Evolutionary conservation across 2,797 vertebrate genomes (phyloP).

Genomic region (Neosilurus mollespiculum): DNA sequence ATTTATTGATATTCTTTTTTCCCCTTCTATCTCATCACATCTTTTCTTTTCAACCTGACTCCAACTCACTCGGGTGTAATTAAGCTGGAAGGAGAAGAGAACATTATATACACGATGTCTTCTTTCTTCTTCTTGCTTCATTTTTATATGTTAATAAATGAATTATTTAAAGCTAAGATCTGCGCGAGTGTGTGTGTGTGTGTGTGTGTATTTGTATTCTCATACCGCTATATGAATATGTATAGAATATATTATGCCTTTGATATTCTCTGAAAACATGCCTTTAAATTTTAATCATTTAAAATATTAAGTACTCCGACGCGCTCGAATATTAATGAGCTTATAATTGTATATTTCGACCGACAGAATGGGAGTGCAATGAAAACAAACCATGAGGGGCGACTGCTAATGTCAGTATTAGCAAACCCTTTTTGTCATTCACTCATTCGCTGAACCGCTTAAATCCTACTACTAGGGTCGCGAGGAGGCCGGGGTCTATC

Average conservation of each 20-base stretch:
- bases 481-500: too few species aligned
- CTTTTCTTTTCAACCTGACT: slow-evolving; percentile 19
- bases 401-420: too few species aligned
- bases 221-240: neutral
- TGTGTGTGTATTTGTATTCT: neutral
- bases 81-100: slow-evolving; percentile 22
- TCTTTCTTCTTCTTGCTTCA: slow-evolving; percentile 10
- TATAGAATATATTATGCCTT: neutral
- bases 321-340: slow-evolving; percentile 12
- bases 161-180: neutral
- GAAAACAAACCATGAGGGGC: neutral
- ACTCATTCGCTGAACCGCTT: too few species aligned
- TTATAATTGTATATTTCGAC: neutral
- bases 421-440: too few species aligned
- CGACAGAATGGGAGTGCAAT: neutral
- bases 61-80: neutral
- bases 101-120: neutral
- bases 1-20: slow-evolving; percentile 22
- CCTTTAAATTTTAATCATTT: slow-evolving; percentile 4
- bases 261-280: slow-evolving; percentile 13
- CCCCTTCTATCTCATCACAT: neutral
- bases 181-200: neutral
- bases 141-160: slow-evolving; percentile 15
- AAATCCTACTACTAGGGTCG: too few species aligned
- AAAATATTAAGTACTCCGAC: neutral